Conservation (phyloP, 2,113 vertebrate genomes). For the Centrocercus urophasianus region DNA sequence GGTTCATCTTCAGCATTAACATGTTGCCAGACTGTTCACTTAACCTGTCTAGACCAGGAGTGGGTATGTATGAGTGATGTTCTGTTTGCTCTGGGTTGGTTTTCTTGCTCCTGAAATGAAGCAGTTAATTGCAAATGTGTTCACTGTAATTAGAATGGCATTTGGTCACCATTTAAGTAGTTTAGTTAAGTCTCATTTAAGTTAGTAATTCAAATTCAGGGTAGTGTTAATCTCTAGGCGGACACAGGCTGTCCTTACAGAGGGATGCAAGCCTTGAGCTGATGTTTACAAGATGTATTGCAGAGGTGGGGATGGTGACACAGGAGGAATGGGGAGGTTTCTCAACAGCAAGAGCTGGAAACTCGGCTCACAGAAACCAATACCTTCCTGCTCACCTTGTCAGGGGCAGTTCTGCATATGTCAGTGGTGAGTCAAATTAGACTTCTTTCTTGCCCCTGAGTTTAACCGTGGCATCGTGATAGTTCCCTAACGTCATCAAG, state of each 20-base stretch:
- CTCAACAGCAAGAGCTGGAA: not conserved
- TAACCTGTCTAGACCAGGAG: conserved; percentile 62
- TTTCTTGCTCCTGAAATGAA: conserved; percentile 24
- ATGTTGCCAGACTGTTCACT: conserved; percentile 25
- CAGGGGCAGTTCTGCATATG: not conserved
- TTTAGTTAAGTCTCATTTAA: conserved; percentile 60
- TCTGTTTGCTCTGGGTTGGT: not conserved
- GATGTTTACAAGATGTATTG: not conserved
- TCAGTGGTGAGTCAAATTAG: not conserved
- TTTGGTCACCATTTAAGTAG: conserved; percentile 59
- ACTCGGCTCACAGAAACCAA: not conserved
- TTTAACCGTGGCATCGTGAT: not conserved
- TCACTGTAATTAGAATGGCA: conserved; percentile 63
- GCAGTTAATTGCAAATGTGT: conserved; percentile 46
- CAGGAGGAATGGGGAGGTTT: not conserved
- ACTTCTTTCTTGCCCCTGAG: not conserved
- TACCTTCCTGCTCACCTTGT: conserved; percentile 18
- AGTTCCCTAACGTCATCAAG: not conserved
- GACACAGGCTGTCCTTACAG: not conserved
- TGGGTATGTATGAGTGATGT: not conserved
- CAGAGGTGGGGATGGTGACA: not conserved
- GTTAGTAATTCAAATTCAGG: conserved; percentile 53
- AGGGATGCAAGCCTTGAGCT: not conserved
- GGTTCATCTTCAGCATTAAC: conserved; percentile 1
- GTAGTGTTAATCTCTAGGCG: conserved; percentile 13